Conservation (phyloP, 2,888 invertebrate genomes). For the Leptopilina syphax region DNA sequence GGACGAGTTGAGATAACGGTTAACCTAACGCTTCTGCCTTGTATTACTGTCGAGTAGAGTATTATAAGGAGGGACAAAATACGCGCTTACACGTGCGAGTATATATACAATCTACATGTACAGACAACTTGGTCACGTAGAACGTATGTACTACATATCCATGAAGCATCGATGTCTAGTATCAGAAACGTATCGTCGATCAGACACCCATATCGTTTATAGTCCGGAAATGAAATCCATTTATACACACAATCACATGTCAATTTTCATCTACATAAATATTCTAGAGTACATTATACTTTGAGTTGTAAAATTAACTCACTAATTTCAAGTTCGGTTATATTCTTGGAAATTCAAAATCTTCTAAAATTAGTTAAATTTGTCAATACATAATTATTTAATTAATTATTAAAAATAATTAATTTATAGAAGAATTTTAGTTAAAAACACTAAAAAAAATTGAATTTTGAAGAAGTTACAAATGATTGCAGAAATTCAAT, state of each 20-base stretch:
- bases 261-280: slow-evolving; percentile 16
- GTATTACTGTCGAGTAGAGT: slow-evolving; percentile 1
- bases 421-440: too few species aligned
- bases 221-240: slow-evolving; percentile 32
- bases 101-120: not conserved
- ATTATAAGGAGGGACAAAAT: slow-evolving; percentile 28
- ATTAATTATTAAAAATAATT: too few species aligned
- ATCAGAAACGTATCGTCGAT: slow-evolving; percentile 21
- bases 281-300: not conserved
- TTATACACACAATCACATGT: not conserved
- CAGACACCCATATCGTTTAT: slow-evolving; percentile 1
- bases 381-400: too few species aligned
- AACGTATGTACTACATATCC: slow-evolving; percentile 35
- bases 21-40: slow-evolving; percentile 33
- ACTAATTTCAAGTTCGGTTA: not conserved
- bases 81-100: slow-evolving; percentile 29
- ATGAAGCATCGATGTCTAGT: slow-evolving; percentile 11
- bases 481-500: too few species aligned
- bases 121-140: slow-evolving; percentile 30
- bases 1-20: slow-evolving; percentile 26
- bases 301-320: too few species aligned
- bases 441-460: too few species aligned
- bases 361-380: too few species aligned
- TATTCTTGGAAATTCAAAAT: too few species aligned
- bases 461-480: too few species aligned